Evolutionary conservation across 1,140 invertebrate species (phyloP), one percentile per base, ranked within the genome.

Genomic region (Camponotus floridanus): DNA sequence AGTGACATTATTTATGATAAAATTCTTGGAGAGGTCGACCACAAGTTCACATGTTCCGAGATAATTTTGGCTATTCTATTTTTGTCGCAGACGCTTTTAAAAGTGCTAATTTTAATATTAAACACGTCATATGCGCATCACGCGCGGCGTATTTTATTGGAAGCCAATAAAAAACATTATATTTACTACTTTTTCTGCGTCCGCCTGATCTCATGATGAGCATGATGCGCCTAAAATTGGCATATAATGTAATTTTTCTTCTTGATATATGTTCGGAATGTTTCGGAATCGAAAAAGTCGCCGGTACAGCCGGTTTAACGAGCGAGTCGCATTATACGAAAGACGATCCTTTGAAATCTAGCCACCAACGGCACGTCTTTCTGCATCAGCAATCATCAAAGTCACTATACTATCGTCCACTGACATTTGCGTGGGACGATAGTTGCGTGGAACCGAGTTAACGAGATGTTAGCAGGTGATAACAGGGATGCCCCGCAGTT

Each of bases 371-470:
- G 39, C 26, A 18, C n/a, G 57, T 48, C 76, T 57, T 15, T 33
- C 8, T 45, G 26, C n/a, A 76, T n/a, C 70, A 45, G 33, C 51
- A 42, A n/a, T 11, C 55, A 39, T 81, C 68, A 62, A 51, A 57
- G 39, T 62, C 48, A 65, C 48, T 26, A 55, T 70, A 51, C 48
- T 18, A 15, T 68, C 70, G 87, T 61, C 80, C 45, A 62, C 51
- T 76, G 84, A 88, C 83, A 88, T 88, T 84, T 33, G 64, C 86
- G 86, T 48, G 31, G 74, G 65, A 88, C 70, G 80, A 85, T 15
- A 51, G 48, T 88, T 76, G 68, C 79, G 86, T 67, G 36, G 45
- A 45, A 6, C 36, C 33, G 48, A 39, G 70, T 48, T 31, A 36
- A 9, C 36, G 79, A 84, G 71, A 74, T 81, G 26, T 76, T 84